phyloP scores from a whole-genome alignment of 2,797 vertebrate genomes.

The Macropus fuliginosus region DNA sequence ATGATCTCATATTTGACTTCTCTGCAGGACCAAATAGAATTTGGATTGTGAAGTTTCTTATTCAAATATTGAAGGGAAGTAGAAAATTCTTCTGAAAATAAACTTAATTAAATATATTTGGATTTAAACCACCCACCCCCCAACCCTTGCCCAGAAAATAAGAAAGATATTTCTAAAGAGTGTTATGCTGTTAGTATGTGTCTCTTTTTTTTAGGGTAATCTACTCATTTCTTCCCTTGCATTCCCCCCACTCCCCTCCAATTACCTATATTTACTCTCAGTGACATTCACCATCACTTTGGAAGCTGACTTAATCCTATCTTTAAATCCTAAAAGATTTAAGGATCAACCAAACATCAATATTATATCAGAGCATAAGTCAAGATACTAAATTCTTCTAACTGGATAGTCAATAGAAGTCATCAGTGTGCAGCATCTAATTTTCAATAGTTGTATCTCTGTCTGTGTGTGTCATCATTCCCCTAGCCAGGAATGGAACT shows the following conservation, averaged over 20 bases:
- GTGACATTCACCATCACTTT: slow-evolving; percentile 3
- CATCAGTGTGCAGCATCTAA: not conserved
- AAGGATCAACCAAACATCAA: slow-evolving; percentile 7
- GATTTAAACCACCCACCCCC: not conserved
- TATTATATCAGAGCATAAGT: not conserved
- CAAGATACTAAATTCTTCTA: not conserved
- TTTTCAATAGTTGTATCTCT: not conserved
- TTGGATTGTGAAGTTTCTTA: slow-evolving; percentile 72
- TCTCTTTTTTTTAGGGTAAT: not conserved
- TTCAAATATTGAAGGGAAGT: slow-evolving; percentile 42
- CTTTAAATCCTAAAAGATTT: not conserved
- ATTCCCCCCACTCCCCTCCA: not conserved
- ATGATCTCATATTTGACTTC: slow-evolving; percentile 78
- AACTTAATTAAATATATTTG: slow-evolving; percentile 29
- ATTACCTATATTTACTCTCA: not conserved
- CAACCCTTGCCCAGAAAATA: slow-evolving; percentile 16
- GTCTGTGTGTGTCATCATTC: not conserved
- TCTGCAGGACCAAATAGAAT: slow-evolving; percentile 74
- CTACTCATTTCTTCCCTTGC: not conserved
- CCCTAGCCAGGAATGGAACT: not conserved
- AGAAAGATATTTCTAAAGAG: slow-evolving; percentile 2
- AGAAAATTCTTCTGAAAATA: slow-evolving; percentile 63
- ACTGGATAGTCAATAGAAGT: not conserved
- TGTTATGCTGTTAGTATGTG: not conserved
- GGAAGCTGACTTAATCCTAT: slow-evolving; percentile 44